Conservation (phyloP, 2,797 vertebrate genomes). For the Poecilia velifera region DNA sequence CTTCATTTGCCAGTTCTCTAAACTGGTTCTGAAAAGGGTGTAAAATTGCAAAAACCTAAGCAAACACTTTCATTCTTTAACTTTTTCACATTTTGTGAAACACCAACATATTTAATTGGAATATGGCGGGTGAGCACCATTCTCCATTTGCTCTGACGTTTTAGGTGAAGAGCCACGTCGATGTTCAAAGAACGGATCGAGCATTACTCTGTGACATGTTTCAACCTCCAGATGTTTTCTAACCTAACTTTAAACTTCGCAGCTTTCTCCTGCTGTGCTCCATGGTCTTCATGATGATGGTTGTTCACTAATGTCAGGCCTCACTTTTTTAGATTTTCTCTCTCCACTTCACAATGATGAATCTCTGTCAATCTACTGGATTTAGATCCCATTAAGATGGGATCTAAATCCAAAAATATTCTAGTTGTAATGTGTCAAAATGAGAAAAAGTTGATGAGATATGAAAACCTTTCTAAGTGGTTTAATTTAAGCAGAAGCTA, state of each 20-base stretch:
- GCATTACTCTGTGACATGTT: not conserved
- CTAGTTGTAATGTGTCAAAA: not conserved
- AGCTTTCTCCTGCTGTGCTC: not conserved
- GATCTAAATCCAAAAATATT: too few species aligned
- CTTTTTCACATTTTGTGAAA: not conserved
- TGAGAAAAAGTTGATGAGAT: not conserved
- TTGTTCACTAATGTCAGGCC: not conserved
- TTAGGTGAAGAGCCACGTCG: not conserved
- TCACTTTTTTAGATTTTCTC: not conserved
- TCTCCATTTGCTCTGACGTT: not conserved
- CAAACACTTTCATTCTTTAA: not conserved
- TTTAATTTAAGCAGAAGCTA: not conserved
- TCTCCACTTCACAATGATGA: not conserved
- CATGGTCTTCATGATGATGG: not conserved
- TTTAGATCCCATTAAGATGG: too few species aligned
- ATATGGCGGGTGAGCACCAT: not conserved
- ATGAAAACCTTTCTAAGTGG: not conserved
- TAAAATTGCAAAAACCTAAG: not conserved
- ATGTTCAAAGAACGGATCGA: not conserved
- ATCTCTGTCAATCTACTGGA: not conserved
- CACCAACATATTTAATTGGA: not conserved
- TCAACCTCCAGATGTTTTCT: not conserved
- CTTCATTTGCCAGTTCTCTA: not conserved
- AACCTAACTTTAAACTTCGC: not conserved
- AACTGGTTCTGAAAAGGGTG: not conserved